These are phyloP conservation scores for Drosophila kikkawai DNA, from an alignment of 1,140 invertebrate species.

Conservation along the genomic window DNA sequence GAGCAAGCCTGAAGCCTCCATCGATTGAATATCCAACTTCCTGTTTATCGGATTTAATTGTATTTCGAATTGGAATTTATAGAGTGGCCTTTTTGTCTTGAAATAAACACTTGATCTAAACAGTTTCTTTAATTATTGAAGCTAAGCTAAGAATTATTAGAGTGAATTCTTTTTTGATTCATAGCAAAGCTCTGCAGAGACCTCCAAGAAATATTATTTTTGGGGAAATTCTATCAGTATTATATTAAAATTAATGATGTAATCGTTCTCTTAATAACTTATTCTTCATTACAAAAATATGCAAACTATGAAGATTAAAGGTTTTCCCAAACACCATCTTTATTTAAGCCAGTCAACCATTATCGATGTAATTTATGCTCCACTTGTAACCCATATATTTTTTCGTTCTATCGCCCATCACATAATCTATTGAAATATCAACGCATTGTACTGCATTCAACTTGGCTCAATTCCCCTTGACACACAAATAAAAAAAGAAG, in stretches of 20 bases:
- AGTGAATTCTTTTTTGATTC: no score
- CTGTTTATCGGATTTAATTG: constrained; percentile 8
- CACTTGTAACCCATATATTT: constrained; percentile 6
- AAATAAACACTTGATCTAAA: background rate
- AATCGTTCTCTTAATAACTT: no score
- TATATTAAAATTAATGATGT: no score
- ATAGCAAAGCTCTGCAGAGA: no score
- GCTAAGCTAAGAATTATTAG: background rate
- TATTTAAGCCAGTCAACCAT: background rate
- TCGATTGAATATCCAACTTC: constrained; percentile 48
- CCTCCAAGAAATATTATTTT: no score
- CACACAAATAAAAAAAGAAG: constrained; percentile 2
- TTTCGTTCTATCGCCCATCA: background rate
- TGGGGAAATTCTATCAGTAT: no score
- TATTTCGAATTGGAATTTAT: constrained; percentile 19
- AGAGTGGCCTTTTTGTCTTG: background rate
- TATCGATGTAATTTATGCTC: constrained; percentile 1
- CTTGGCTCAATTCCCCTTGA: constrained; percentile 18
- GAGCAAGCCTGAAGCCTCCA: constrained; percentile 26
- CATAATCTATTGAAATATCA: constrained; percentile 5
- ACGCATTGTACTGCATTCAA: constrained; percentile 13
- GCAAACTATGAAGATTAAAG: background rate
- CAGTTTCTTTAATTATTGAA: background rate
- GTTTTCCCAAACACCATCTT: no score
- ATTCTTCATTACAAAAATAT: no score